Base-by-base conservation (phyloP, 2,888 invertebrate species). In the Unio pictorum region DNA sequence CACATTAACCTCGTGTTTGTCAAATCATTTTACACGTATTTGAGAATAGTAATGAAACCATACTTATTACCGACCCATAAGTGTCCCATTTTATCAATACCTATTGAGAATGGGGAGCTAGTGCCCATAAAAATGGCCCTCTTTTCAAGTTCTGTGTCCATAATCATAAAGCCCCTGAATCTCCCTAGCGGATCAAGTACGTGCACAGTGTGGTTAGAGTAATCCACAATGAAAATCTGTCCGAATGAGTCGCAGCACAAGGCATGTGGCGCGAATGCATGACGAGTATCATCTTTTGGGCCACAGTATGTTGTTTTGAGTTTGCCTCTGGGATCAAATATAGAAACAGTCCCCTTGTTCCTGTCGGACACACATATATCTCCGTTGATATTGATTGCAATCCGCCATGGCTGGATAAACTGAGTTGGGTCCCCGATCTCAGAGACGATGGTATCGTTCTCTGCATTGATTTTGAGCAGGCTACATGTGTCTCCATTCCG, bases 301-400 rank as follows among this genome's bases (percentile, higher is more conserved):
- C 77, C 74, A 55, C 57, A 68, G 65, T 77, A 77, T 5, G 72
- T 59, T 3, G 71, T 54, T 69, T 77, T 77, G 7, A 77, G 20
- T 0, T 58, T 66, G n/a, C 77, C 77, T 34, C 73, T 68, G 60
- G 55, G 61, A 68, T 79, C 69, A 67, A 81, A 75, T n/a, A 84
- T 74, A 26, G 75, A 61, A 18, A 84, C 77, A 26, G 72, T 66
- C 55, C 74, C 74, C 26, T 74, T 76, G 30, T 73, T 74, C 28
- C 78, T 75, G 65, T 83, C 82, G 18, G 80, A 78, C 11, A 82
- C 78, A 66, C 81, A 81, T 4, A 82, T 80, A 61, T 82, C 81
- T 18, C 79, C 82, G 62, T 79, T 81, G 59, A 80, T 69, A 64
- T 81, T 82, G 4, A 84, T 77, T 17, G 80, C 80, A 11, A 82